phyloP scores from a whole-genome alignment of 2,888 invertebrate genomes.

The Creontiades dilutus region DNA sequence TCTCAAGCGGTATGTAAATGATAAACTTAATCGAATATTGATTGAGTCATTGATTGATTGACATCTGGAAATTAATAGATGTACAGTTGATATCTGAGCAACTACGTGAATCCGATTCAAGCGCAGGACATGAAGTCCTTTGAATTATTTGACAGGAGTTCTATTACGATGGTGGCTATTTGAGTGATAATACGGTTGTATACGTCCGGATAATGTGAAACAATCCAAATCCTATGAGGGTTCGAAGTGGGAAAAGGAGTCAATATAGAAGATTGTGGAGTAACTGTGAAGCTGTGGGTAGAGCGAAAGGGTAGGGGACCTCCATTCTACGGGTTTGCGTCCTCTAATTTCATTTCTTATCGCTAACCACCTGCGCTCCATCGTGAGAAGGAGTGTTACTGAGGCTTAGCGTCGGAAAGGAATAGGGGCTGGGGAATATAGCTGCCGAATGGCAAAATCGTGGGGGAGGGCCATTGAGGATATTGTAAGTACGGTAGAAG shows the following conservation, averaged over 20 bases:
- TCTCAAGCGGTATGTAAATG: too few species aligned
- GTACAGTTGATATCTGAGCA: too few species aligned
- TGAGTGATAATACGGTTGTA: slow-evolving; percentile 45
- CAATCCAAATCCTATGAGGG: slow-evolving; percentile 55
- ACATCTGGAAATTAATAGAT: too few species aligned
- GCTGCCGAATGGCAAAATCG: background rate
- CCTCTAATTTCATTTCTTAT: slow-evolving; percentile 60
- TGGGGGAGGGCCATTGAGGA: background rate
- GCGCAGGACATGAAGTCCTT: background rate
- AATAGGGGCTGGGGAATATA: background rate
- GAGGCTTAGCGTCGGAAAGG: slow-evolving; percentile 29
- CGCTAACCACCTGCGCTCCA: slow-evolving; percentile 52
- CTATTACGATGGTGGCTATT: background rate
- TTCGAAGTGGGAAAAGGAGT: slow-evolving; percentile 26
- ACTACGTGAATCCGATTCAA: too few species aligned
- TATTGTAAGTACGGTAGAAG: too few species aligned
- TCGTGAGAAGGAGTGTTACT: background rate
- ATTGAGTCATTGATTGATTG: too few species aligned
- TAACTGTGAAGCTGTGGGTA: slow-evolving; percentile 4
- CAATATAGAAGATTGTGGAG: slow-evolving; percentile 53
- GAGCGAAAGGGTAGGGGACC: background rate
- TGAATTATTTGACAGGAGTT: slow-evolving; percentile 36
- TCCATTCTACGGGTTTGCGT: slow-evolving; percentile 54
- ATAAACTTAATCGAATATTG: too few species aligned
- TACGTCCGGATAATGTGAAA: slow-evolving; percentile 48